phyloP scores from a whole-genome alignment of 2,888 invertebrate genomes.

The Chymomyza caudatula region DNA sequence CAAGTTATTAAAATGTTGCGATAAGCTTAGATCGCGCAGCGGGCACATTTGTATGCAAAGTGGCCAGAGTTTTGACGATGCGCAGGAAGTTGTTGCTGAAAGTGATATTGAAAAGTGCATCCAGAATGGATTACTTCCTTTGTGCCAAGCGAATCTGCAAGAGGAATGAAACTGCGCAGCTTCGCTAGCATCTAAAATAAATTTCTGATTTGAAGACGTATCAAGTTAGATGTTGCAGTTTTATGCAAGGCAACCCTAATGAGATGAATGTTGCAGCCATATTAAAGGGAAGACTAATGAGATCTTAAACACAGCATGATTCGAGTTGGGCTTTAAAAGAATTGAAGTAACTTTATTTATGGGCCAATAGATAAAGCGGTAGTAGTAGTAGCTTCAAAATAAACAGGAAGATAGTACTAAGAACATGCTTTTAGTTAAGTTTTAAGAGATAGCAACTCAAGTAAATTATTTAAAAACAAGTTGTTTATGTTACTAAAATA shows the following conservation, averaged over 20 bases:
- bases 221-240: not conserved
- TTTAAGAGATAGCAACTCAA: too few species aligned
- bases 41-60: slow-evolving; percentile 68
- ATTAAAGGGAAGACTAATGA: not conserved
- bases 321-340: not conserved
- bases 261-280: not conserved
- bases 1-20: slow-evolving; percentile 72
- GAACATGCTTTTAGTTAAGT: too few species aligned
- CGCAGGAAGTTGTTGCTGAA: slow-evolving; percentile 70
- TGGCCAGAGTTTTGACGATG: slow-evolving; percentile 67
- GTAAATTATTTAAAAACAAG: too few species aligned
- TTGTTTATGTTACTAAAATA: too few species aligned
- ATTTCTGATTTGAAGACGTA: not conserved
- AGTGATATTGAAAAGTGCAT: slow-evolving; percentile 71
- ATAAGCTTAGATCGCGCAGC: slow-evolving; percentile 45
- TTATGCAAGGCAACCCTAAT: not conserved
- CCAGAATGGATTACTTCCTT: slow-evolving; percentile 71
- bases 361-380: not conserved
- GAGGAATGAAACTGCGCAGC: too few species aligned
- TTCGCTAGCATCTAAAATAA: not conserved
- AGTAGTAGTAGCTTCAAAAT: too few species aligned
- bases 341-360: not conserved
- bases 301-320: not conserved
- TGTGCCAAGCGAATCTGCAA: slow-evolving; percentile 4
- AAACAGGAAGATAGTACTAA: too few species aligned